Evolutionary conservation across 35 echinoderm and acorn worm genomes (phyloP), one percentile per base, ranked within the genome.

Genomic region (Strongylocentrotus purpuratus): DNA sequence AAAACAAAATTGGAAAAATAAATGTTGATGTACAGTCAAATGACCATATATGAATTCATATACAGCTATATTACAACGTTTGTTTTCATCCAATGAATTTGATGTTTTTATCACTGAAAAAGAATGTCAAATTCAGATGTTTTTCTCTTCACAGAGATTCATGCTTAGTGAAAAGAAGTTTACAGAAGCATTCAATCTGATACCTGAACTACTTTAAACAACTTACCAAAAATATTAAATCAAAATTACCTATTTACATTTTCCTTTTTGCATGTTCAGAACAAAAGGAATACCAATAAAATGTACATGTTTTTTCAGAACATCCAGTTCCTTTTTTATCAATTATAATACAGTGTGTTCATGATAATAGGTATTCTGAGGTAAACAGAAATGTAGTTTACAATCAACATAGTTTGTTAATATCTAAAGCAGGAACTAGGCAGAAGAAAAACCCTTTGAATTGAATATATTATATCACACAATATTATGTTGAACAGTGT

Each of bases 51-150:
- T 7, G 17, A 86, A 45, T 89, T 41, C 87, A 89, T 89, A 89
- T 89, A 89, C 87, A 89, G 32, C 87, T 89, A 89, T 89, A 6
- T 45, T 89, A 89, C 87, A 89, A 89, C 18, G 87, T 46, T 89
- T 33, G 15, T 28, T n/a, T 28, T 28, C 65, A 78, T 78, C 11
- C 65, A 78, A n/a, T 28, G 28, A 28, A n/a, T 28, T 1, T 28
- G 1, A 14, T 55, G 50, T 41, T 41, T 41, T 11, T 55, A 55
- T 55, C 15, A 55, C 15, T 14, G 11, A 55, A 55, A 50, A 55
- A 55, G 50, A 55, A n/a, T 28, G 65, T 28, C 65, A 22, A 78
- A 78, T 78, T 78, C 20, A n/a, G 22, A 78, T 7, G 65, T 2
- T 78, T 78, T 78, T 78, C n/a, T n/a, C 25, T n/a, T 28, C 65